Percentiles rank a stretch among this genome's conserved stretches.
These are phyloP conservation scores for Steinernema hermaphroditum DNA, from an alignment of 2,888 invertebrate species.

Conservation along the genomic window DNA sequence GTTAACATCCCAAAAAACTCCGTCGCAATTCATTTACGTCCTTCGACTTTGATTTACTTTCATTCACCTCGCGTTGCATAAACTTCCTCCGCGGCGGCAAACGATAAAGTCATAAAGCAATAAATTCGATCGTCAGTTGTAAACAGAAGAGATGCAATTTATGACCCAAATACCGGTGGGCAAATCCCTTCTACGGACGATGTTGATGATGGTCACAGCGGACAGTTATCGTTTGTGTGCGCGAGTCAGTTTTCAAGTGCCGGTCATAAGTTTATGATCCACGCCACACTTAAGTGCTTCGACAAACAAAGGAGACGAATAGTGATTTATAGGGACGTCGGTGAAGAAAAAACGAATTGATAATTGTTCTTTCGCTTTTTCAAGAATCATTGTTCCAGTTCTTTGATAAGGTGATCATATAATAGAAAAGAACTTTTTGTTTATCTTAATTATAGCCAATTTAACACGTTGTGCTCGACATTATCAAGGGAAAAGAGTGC, in stretches of 20 bases:
- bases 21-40: background rate
- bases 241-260: background rate
- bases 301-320: background rate
- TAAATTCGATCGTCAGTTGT: background rate
- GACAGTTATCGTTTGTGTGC: background rate
- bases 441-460: too few species aligned
- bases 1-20: background rate
- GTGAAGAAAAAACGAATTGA: too few species aligned
- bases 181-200: background rate
- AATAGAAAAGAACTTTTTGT: too few species aligned
- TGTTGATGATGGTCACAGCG: background rate
- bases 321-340: too few species aligned
- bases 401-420: too few species aligned
- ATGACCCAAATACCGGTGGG: background rate
- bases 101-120: background rate
- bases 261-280: background rate
- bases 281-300: background rate
- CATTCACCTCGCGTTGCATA: slow-evolving; percentile 2
- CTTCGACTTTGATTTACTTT: background rate
- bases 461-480: too few species aligned
- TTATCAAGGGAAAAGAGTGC: too few species aligned
- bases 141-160: background rate
- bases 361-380: too few species aligned
- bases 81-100: background rate
- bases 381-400: too few species aligned